Evolutionary conservation across 2,113 vertebrate species (phyloP), one percentile per base, ranked within the genome.

Genomic region (Aepyceros melampus): DNA sequence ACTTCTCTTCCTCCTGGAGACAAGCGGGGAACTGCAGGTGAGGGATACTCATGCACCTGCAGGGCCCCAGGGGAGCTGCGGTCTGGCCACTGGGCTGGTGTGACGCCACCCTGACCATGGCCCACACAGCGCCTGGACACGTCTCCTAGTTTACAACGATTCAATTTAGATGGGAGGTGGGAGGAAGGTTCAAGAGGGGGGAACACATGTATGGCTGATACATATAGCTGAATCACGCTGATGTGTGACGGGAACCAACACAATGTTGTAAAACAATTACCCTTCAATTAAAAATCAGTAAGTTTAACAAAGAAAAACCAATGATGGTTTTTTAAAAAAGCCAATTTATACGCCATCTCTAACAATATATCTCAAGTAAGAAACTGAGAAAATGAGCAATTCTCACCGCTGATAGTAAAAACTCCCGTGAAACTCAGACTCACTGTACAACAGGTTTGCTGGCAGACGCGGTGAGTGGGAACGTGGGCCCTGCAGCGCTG

Each of bases 1-100:
- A 97, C 31, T 7, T 17, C 62, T 88, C 98, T 53, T 98, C 11
- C 3, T 97, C 98, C 99, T 99, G 74, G 53, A 29, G 1, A 25
- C 13, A 1, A 51, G 5, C 0, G 4, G 49, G 21, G 89, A 51
- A 23, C 4, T 0, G 21, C 21, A 2, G 1, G 1, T 31, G 11
- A 81, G 15, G 17, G n/a, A 0, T 8, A 7, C 4, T 4, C 5
- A 16, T 3, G 4, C 2, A 4, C 2, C 29, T 5, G 6, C 4
- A 0, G 0, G 19, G 64, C 79, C 79, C 45, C 2, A 3, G 47
- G 11, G 17, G 71, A 10, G 2, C 49, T 13, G 5, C 0, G 0
- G 9, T 45, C 87, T 8, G 21, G 60, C 45, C 16, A 0, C 79
- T 6, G 40, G 79, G 14, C 29, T 0, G 0, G 51, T 3, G 2